phyloP scores from a whole-genome alignment of 2,888 invertebrate genomes.

The Dicycla oo region DNA sequence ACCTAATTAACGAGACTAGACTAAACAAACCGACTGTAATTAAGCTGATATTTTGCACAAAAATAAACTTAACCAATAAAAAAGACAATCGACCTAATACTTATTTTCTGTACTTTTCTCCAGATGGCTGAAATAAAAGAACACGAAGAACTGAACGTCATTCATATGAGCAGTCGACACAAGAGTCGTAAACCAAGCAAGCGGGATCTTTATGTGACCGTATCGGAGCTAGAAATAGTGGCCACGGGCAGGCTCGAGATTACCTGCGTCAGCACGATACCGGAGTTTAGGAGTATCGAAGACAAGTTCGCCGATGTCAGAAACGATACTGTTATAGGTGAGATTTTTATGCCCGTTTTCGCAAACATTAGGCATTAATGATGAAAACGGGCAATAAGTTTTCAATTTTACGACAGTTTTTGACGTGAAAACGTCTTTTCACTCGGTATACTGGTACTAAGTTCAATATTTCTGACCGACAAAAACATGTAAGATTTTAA shows the following conservation, averaged over 20 bases:
- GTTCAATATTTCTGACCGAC: too few species aligned
- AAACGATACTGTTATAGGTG: constrained; percentile 93
- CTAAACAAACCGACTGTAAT: background rate
- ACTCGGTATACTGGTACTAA: too few species aligned
- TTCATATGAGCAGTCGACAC: constrained; percentile 81
- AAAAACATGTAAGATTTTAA: too few species aligned
- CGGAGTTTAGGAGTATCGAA: constrained; percentile 93
- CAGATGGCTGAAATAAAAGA: constrained; percentile 75
- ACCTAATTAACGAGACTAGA: background rate
- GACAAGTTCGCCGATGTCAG: constrained; percentile 94
- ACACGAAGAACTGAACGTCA: constrained; percentile 74
- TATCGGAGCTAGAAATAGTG: constrained; percentile 93
- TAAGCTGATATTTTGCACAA: background rate
- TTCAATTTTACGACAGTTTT: background rate
- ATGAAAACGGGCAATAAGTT: background rate
- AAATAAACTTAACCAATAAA: background rate
- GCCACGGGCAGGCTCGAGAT: constrained; percentile 93
- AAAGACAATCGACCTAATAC: background rate
- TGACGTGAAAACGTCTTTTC: too few species aligned
- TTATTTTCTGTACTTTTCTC: constrained; percentile 55
- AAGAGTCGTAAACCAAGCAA: constrained; percentile 86
- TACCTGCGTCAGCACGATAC: constrained; percentile 95
- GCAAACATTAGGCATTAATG: background rate
- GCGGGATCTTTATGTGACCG: constrained; percentile 92
- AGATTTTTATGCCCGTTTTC: constrained; percentile 54